These are phyloP conservation scores for Pteria penguin DNA, from an alignment of 2,888 invertebrate species.

Conservation along the genomic window DNA sequence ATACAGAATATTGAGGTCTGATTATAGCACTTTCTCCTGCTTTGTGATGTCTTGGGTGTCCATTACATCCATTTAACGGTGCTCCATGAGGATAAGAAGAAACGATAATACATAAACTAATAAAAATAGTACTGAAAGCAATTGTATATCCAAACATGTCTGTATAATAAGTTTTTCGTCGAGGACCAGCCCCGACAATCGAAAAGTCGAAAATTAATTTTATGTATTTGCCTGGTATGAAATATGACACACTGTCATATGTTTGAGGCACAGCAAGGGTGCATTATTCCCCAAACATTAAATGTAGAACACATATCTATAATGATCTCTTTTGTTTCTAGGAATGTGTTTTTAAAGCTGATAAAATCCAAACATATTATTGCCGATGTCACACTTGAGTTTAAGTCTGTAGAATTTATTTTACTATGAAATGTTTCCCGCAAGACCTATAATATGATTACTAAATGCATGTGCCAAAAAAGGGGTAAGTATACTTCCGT, in stretches of 20 bases:
- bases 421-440: neutral
- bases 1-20: slow-evolving; percentile 14
- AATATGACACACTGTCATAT: neutral
- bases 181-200: slow-evolving; percentile 31
- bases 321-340: too few relatives aligned
- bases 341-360: too few relatives aligned
- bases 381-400: too few relatives aligned
- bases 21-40: slow-evolving; percentile 17
- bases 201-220: slow-evolving; percentile 24
- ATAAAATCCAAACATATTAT: neutral
- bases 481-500: neutral
- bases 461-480: neutral
- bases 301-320: too few relatives aligned
- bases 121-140: neutral
- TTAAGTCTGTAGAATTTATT: too few relatives aligned
- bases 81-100: slow-evolving; percentile 23
- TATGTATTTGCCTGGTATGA: neutral
- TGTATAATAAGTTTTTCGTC: slow-evolving; percentile 7
- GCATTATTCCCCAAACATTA: neutral
- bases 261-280: neutral
- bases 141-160: neutral
- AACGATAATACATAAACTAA: neutral
- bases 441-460: neutral
- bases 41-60: slow-evolving; percentile 21
- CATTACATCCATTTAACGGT: slow-evolving; percentile 28